A percentile compares a stretch with the other conserved stretches of the same genome.
These are phyloP conservation scores for Euthynnus affinis DNA, from an alignment of 2,797 vertebrate species.

Conservation along the genomic window DNA sequence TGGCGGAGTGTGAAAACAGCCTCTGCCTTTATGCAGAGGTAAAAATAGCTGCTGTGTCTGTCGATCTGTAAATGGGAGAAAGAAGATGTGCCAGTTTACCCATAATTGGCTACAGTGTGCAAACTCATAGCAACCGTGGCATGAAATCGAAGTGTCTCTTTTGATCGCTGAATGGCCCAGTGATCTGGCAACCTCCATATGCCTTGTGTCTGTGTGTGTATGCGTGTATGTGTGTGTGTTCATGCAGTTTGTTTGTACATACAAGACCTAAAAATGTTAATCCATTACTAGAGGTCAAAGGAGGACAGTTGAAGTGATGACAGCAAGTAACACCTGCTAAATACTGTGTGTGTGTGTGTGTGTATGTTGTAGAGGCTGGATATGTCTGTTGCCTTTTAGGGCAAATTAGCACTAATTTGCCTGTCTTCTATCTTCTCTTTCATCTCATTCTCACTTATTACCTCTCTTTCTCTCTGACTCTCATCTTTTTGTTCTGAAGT, in stretches of 20 bases:
- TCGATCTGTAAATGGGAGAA: conserved; percentile 68
- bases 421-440: conserved; percentile 39
- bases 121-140: conserved; percentile 39
- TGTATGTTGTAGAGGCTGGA: no score
- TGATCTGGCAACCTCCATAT: conserved; percentile 27
- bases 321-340: conserved; percentile 19
- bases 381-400: no score
- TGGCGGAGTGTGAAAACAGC: conserved; percentile 80
- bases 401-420: conserved; percentile 35
- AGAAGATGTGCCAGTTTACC: conserved; percentile 60
- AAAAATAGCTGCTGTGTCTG: conserved; percentile 79
- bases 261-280: conserved; percentile 42
- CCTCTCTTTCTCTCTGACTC: conserved; percentile 18
- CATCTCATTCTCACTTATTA: conserved; percentile 39
- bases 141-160: conserved; percentile 55
- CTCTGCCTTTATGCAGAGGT: conserved; percentile 70
- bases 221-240: conserved; percentile 13
- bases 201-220: conserved; percentile 13
- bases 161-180: conserved; percentile 25
- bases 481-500: conserved; percentile 50
- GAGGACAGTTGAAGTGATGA: conserved; percentile 29
- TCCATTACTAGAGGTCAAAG: conserved; percentile 42
- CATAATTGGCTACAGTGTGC: conserved; percentile 63
- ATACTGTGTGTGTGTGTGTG: not conserved
- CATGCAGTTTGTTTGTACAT: conserved; percentile 26